These are phyloP conservation scores for Platygyra sinensis DNA, from an alignment of 64 coral and sea anemone genomes.

Conservation along the genomic window DNA sequence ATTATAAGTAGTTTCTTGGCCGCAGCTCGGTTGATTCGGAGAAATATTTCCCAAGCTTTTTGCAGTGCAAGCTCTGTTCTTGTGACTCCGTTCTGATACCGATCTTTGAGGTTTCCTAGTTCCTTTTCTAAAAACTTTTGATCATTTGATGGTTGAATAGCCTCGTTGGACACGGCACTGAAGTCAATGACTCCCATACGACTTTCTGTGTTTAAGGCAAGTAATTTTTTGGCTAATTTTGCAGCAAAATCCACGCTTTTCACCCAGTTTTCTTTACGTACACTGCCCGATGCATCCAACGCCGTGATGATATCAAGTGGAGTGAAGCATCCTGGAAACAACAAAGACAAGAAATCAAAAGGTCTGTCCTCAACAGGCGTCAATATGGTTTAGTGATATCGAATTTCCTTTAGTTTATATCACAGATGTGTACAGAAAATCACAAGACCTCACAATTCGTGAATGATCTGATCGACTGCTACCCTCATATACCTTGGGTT, in stretches of 20 bases:
- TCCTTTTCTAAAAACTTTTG: neutral
- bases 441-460: too few species aligned
- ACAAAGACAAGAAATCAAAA: neutral
- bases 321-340: conserved; percentile 13
- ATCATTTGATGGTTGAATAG: conserved; percentile 40
- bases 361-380: too few species aligned
- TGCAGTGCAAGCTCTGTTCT: conserved; percentile 69
- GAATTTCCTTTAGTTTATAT: too few species aligned
- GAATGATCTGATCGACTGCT: too few species aligned
- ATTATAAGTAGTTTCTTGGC: conserved; percentile 61
- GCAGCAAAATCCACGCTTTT: conserved; percentile 55
- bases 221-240: conserved; percentile 36
- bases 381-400: too few species aligned
- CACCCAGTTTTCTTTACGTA: conserved; percentile 68
- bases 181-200: conserved; percentile 76
- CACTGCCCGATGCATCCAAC: conserved; percentile 76
- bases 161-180: conserved; percentile 65
- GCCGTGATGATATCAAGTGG: conserved; percentile 56
- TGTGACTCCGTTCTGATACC: conserved; percentile 84
- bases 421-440: too few species aligned
- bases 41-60: conserved; percentile 67
- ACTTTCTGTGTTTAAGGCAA: conserved; percentile 26
- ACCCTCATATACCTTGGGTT: too few species aligned
- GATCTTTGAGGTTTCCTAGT: conserved; percentile 17
- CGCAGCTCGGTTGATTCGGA: neutral